Conservation (phyloP, 2,113 vertebrate genomes). For the Campylorhamphus procurvoides region DNA sequence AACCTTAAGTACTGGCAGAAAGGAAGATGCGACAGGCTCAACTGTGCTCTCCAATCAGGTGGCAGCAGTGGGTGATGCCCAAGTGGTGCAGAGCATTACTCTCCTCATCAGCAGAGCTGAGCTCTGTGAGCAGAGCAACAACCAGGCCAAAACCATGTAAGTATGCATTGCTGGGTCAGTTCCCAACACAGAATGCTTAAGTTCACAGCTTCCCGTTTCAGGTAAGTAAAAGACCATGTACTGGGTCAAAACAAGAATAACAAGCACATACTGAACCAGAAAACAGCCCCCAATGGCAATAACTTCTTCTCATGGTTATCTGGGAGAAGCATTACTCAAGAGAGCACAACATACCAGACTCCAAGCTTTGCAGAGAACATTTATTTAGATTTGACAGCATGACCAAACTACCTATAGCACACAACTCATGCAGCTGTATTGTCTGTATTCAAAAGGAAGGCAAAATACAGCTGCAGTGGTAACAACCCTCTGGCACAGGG, state of each 20-base stretch:
- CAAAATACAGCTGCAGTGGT: background rate
- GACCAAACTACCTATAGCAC: background rate
- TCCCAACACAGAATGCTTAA: background rate
- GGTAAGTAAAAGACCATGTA: background rate
- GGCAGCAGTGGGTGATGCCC: background rate
- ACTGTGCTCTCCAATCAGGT: background rate
- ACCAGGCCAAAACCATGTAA: fast-evolving
- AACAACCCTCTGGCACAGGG: background rate
- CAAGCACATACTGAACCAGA: background rate
- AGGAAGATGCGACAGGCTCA: background rate
- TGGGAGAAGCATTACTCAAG: background rate
- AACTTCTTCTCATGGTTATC: background rate
- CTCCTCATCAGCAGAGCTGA: fast-evolving
- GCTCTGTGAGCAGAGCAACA: fast-evolving
- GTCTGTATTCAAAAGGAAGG: background rate
- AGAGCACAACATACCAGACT: background rate
- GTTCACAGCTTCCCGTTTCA: background rate
- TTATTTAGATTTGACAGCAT: background rate
- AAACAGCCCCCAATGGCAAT: background rate
- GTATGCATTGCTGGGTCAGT: fast-evolving
- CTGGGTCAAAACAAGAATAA: background rate
- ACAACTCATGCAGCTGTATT: background rate
- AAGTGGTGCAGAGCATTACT: background rate
- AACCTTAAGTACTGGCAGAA: background rate
- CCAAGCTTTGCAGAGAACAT: background rate